phyloP scores from a whole-genome alignment of 1,140 invertebrate species.

The Saccostrea cuccullata region DNA sequence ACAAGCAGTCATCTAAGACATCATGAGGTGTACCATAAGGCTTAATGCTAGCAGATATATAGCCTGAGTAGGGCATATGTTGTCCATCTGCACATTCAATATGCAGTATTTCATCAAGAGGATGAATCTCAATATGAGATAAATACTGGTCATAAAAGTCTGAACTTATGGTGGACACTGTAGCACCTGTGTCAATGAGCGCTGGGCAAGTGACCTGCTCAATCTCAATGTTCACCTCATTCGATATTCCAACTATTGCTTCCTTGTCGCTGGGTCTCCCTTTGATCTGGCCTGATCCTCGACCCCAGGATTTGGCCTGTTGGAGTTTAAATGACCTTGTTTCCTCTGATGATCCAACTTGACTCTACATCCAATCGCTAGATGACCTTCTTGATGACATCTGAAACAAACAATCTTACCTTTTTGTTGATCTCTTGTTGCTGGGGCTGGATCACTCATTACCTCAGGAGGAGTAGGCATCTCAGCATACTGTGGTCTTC shows the following conservation, averaged over 20 bases:
- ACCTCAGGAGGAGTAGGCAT: too few species aligned
- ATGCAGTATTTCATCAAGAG: constrained; percentile 37
- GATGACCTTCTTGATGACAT: not conserved
- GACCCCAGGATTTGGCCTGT: not conserved
- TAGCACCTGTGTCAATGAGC: constrained; percentile 53
- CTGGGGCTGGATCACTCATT: too few species aligned
- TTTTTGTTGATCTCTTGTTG: too few species aligned
- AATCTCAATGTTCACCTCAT: not conserved
- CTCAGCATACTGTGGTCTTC: too few species aligned
- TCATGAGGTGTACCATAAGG: not conserved
- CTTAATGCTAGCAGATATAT: constrained; percentile 44
- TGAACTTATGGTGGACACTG: constrained; percentile 45
- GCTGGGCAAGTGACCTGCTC: constrained; percentile 12
- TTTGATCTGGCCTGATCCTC: not conserved
- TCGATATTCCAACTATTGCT: not conserved
- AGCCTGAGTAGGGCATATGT: constrained; percentile 53
- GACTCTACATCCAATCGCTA: constrained; percentile 43
- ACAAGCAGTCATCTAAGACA: not conserved
- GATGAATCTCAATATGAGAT: constrained; percentile 23
- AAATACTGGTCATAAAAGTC: constrained; percentile 44
- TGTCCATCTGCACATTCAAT: constrained; percentile 58
- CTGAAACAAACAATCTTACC: too few species aligned
- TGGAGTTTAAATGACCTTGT: constrained; percentile 16
- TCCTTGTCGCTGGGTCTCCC: not conserved
- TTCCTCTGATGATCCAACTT: not conserved